Conservation (phyloP, 2,797 vertebrate species). For the Bovichtus variegatus region DNA sequence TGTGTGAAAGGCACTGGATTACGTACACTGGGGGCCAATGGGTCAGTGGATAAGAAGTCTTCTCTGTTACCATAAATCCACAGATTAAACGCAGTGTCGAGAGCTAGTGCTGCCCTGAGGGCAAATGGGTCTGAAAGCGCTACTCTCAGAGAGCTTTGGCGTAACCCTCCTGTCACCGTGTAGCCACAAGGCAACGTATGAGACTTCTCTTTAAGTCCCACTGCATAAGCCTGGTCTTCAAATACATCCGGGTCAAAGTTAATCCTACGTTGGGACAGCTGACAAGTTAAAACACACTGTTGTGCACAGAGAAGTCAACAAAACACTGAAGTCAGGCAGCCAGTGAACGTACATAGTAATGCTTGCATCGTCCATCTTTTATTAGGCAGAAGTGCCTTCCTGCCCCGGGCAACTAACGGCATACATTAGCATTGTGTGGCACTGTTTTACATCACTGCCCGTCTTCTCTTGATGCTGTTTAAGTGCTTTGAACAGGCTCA, state of each 20-base stretch:
- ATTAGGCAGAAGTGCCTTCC: slow-evolving; percentile 30
- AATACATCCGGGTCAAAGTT: slow-evolving; percentile 80
- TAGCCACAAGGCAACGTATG: slow-evolving; percentile 54
- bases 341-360: slow-evolving; percentile 30
- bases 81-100: slow-evolving; percentile 84
- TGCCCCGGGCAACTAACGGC: slow-evolving; percentile 43
- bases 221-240: slow-evolving; percentile 61
- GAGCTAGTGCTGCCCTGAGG: slow-evolving; percentile 69
- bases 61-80: slow-evolving; percentile 89
- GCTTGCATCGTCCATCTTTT: slow-evolving; percentile 53
- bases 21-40: slow-evolving; percentile 75
- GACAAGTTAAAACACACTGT: slow-evolving; percentile 64
- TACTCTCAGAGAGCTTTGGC: slow-evolving; percentile 74
- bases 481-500: slow-evolving; percentile 24
- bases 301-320: slow-evolving; percentile 37
- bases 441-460: slow-evolving; percentile 43
- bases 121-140: slow-evolving; percentile 78
- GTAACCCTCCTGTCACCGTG: slow-evolving; percentile 76
- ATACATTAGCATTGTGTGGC: slow-evolving; percentile 44
- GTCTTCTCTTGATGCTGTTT: slow-evolving; percentile 30
- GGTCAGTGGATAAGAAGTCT: slow-evolving; percentile 87
- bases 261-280: slow-evolving; percentile 73
- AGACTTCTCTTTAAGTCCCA: slow-evolving; percentile 72
- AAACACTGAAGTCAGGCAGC: slow-evolving; percentile 24
- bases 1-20: slow-evolving; percentile 78